Evolutionary conservation across 2,113 vertebrate species (phyloP), one percentile per base, ranked within the genome.

Genomic region (Nematolebias whitei): DNA sequence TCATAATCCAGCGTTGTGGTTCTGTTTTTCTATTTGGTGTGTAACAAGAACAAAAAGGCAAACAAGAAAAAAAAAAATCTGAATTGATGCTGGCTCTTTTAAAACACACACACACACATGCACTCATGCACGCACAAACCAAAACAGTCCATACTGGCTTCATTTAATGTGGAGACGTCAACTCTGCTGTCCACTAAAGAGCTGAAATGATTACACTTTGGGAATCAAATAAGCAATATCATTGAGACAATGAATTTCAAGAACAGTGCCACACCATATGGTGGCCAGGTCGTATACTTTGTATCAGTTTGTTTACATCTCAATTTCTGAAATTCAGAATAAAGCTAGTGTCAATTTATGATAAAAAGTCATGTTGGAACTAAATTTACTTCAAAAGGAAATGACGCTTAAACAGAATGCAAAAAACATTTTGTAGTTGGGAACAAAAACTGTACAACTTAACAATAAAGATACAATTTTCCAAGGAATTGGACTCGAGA

Each of bases 271-370:
- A 91, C 82, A 91, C 89, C 84, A 84, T 92, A 92, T 91, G 93
- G 92, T 92, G 93, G 92, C 93, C 90, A 87, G 90, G 89, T 91
- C 85, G 84, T 85, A 85, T 85, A 84, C 70, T 79, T 35, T 35
- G 83, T 77, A 73, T 65, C 50, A 60, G 85, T 84, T 74, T 60
- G 68, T 78, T 78, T 77, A 4, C 23, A 14, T n/a, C 70, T 75
- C 50, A 84, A 82, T 82, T 87, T 83, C 52, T 88, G 88, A 87
- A 91, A 87, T 86, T 90, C 92, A 93, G 93, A 94, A 94, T 93
- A 95, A 96, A 95, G 92, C 93, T 95, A 93, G 90, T 95, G 94
- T 96, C 95, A 96, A 95, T 89, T 94, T 88, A 93, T 94, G 92
- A 76, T 88, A 78, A 92, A 83, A 93, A 93, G 91, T 94, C 94